Base-by-base conservation (phyloP, 2,113 vertebrate genomes). In the Mustelus asterias region DNA sequence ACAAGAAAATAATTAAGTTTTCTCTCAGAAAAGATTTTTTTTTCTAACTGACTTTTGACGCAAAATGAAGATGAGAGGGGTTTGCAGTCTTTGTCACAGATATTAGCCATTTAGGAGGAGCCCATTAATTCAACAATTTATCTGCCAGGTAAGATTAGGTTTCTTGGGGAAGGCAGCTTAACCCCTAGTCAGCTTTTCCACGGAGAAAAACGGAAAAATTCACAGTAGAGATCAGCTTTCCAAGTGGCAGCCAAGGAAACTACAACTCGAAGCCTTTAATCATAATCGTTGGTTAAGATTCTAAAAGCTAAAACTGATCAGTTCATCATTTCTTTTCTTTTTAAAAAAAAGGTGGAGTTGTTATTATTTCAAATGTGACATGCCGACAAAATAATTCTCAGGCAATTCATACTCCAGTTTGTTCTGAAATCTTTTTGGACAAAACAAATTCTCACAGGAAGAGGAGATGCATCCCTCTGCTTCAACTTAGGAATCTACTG, bases 401-500 rank as follows among this genome's bases (percentile, higher is more conserved):
- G 88, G 58, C 54, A 60, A 90, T 63, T 90, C 54, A 90, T 63
- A 3, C 29, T 14, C 48, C 88, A 60, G 54, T 60, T 60, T 33
- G 37, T 83, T 83, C n/a, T 44, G 80, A 83, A 83, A 41, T 83
- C 16, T 60, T 90, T 60, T 90, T 60, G 88, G 88, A 90, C 13
- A 60, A 90, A 16, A 3, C 48, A 90, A 33, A 60, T 90, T 54
- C 48, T 89, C 86, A 89, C 86, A 58, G 24, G 88, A 90, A n/a
- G 54, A 89, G 48, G 10, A 29, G 54, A 7, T 90, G 26, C 54
- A 90, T 14, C 54, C 29, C 29, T 60, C 54, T 60, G 54, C 22
- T 90, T 60, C 88, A 90, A 60, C 44, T 90, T 58, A 63, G 48
- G n/a, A 90, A 58, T 60, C 26, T 90, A 60, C 88, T 90, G 88